Percentiles rank a stretch among this genome's conserved stretches.
Conservation (phyloP, 2,113 vertebrate species). For the Paradoxurus hermaphroditus region DNA sequence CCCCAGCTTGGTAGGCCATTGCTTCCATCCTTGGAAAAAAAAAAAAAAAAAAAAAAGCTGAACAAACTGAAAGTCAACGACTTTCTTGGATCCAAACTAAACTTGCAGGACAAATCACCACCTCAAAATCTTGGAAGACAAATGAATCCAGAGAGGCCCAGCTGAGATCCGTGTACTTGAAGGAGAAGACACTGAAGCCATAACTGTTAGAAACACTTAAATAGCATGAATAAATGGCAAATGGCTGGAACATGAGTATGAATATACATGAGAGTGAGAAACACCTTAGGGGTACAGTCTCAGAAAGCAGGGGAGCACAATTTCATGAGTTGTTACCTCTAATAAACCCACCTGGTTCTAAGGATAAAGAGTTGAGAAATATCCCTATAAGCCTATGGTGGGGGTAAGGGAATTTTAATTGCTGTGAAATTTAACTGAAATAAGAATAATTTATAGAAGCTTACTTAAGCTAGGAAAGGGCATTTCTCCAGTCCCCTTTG, state of each 20-base stretch:
- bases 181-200: neutral
- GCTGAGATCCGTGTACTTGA: neutral
- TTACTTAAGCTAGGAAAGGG: neutral
- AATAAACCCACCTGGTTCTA: neutral
- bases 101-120: neutral
- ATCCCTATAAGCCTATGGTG: neutral
- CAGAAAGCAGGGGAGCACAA: fast-evolving
- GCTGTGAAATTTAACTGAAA: neutral
- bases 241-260: neutral
- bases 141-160: neutral
- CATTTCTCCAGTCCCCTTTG: neutral
- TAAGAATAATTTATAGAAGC: neutral
- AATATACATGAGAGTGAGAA: neutral
- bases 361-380: neutral
- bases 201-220: neutral
- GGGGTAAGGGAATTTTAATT: neutral
- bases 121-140: neutral
- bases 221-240: neutral
- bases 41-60: neutral
- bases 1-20: neutral
- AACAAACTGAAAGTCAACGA: neutral
- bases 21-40: neutral
- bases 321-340: neutral
- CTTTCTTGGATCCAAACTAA: neutral
- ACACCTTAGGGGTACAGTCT: neutral